Evolutionary conservation across 2,888 invertebrate species (phyloP).

Genomic region (Platerodrilus igneus): DNA sequence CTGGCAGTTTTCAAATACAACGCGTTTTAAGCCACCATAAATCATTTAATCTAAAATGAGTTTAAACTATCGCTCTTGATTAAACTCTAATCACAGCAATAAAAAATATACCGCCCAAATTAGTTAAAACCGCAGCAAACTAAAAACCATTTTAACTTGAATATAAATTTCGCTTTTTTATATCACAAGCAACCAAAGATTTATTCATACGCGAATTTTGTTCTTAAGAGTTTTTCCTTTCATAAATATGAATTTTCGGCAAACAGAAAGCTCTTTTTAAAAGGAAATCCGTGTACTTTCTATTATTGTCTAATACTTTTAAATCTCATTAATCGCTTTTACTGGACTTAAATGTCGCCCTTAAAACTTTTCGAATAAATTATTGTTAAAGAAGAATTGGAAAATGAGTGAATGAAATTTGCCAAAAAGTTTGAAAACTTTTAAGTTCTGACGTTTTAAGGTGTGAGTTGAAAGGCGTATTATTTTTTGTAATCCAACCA

Average conservation of each 20-base stretch:
- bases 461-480: slow-evolving; percentile 15
- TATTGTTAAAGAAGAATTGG: slow-evolving; percentile 19
- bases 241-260: slow-evolving; percentile 24
- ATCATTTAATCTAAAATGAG: no score
- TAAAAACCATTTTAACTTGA: no score
- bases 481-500: no score
- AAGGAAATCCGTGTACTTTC: slow-evolving; percentile 16
- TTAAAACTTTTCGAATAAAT: slow-evolving; percentile 22
- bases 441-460: no score
- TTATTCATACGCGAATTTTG: slow-evolving; percentile 40
- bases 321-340: slow-evolving; percentile 22
- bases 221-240: slow-evolving; percentile 39
- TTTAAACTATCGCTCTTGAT: no score
- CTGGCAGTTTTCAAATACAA: no score
- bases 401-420: slow-evolving; percentile 19
- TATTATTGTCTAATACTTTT: slow-evolving; percentile 19
- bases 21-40: no score
- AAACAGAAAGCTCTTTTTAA: slow-evolving; percentile 10
- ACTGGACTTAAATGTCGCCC: slow-evolving; percentile 12
- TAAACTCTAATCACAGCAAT: no score
- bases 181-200: slow-evolving; percentile 43
- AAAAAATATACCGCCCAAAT: no score
- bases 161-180: slow-evolving; percentile 40
- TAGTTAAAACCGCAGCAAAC: slow-evolving; percentile 25
- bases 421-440: slow-evolving; percentile 21